phyloP scores from a whole-genome alignment of 2,888 invertebrate genomes.

The Synanthedon andrenaeformis region DNA sequence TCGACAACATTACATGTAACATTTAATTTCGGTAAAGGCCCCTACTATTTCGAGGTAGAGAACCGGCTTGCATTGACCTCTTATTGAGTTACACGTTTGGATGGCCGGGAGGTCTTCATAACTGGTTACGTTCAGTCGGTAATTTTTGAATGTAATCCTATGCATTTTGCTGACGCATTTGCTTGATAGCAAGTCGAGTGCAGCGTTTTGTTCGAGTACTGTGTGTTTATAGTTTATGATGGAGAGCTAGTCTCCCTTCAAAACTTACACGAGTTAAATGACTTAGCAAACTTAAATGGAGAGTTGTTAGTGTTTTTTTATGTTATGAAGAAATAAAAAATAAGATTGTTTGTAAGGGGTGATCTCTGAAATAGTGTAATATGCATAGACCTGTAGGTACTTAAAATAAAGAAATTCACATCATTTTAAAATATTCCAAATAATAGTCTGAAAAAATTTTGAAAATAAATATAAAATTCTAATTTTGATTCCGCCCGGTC shows the following conservation, averaged over 20 bases:
- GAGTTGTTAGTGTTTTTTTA: no score
- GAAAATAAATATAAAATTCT: no score
- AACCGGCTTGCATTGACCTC: constrained; percentile 20
- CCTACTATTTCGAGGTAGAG: constrained; percentile 19
- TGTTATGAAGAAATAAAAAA: no score
- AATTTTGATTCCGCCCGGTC: no score
- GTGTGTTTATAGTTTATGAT: constrained; percentile 58
- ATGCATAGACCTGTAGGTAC: no score
- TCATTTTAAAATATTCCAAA: no score
- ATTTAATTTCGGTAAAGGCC: constrained; percentile 58
- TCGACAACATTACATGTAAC: constrained; percentile 66
- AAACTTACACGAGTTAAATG: background rate
- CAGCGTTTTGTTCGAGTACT: constrained; percentile 37
- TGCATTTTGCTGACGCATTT: constrained; percentile 64
- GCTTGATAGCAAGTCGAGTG: constrained; percentile 44
- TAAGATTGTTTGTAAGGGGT: no score
- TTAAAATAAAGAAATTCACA: no score
- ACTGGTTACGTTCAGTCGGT: constrained; percentile 15
- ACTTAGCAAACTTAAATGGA: background rate
- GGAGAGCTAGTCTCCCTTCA: constrained; percentile 22
- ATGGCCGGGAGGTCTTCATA: constrained; percentile 19
- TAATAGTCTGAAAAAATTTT: no score
- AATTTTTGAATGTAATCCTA: constrained; percentile 49
- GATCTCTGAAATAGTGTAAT: no score
- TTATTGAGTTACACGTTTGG: constrained; percentile 6